A percentile compares a stretch with the other conserved stretches of the same genome.
Conservation (phyloP, 2,888 invertebrate genomes). For the Tuta absoluta region DNA sequence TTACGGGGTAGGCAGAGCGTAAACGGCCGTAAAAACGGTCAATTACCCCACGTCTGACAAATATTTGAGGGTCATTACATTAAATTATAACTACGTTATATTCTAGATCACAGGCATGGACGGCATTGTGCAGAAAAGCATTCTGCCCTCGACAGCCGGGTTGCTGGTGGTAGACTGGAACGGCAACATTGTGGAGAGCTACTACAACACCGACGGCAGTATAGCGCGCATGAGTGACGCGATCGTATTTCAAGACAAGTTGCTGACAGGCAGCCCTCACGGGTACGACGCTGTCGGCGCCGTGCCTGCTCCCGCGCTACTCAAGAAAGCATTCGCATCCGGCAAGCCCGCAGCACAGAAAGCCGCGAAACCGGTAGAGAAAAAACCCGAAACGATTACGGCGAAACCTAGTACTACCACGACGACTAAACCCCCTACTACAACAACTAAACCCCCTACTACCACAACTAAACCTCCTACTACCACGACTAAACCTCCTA, state of each 20-base stretch:
- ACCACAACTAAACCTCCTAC: neutral
- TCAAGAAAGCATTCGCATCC: slow-evolving; percentile 63
- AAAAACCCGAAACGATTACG: slow-evolving; percentile 16
- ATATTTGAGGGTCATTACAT: too few relatives aligned
- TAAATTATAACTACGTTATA: neutral
- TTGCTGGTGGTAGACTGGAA: slow-evolving; percentile 85
- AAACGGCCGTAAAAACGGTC: too few relatives aligned
- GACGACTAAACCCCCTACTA: neutral
- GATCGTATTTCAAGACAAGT: slow-evolving; percentile 82
- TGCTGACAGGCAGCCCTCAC: slow-evolving; percentile 86
- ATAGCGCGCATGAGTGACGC: slow-evolving; percentile 83
- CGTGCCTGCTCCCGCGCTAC: slow-evolving; percentile 80
- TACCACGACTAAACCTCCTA: neutral
- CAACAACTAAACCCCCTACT: neutral
- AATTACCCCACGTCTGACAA: too few relatives aligned
- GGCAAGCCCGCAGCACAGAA: slow-evolving; percentile 33
- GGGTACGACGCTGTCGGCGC: slow-evolving; percentile 82
- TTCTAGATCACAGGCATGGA: slow-evolving; percentile 85
- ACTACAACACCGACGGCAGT: slow-evolving; percentile 83
- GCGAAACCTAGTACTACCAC: neutral
- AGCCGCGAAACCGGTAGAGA: slow-evolving; percentile 33
- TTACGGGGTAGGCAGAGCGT: too few relatives aligned
- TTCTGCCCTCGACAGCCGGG: slow-evolving; percentile 74
- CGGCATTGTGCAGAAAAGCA: slow-evolving; percentile 46
- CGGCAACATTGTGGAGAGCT: slow-evolving; percentile 86